Conservation (phyloP, 2,113 vertebrate species). For the Eurystomus gularis region DNA sequence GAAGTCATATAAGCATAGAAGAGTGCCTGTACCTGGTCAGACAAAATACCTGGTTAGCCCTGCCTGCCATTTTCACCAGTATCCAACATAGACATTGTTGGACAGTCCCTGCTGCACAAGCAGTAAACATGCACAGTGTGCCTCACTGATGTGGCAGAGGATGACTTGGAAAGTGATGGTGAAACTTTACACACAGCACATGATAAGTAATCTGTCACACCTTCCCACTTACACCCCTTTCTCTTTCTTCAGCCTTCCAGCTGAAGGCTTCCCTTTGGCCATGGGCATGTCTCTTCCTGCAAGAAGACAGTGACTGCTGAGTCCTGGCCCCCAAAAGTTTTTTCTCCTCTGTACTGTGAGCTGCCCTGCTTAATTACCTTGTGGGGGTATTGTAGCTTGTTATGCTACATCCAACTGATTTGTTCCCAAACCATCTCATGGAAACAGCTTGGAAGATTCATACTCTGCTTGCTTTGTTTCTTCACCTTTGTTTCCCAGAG, state of each 20-base stretch:
- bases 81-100: fast-evolving
- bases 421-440: not conserved
- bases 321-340: not conserved
- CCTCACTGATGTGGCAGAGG: not conserved
- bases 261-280: not conserved
- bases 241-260: not conserved
- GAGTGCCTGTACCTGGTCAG: not conserved
- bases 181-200: not conserved
- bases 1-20: not conserved
- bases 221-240: fast-evolving
- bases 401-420: not conserved
- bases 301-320: not conserved
- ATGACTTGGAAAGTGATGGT: not conserved
- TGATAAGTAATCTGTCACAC: not conserved
- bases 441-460: not conserved
- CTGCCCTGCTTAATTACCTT: not conserved
- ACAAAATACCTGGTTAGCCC: not conserved
- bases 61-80: not conserved
- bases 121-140: not conserved
- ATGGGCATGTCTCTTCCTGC: not conserved
- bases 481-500: not conserved
- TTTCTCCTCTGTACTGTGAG: not conserved
- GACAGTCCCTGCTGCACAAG: not conserved
- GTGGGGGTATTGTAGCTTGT: not conserved
- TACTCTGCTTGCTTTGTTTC: not conserved